A percentile compares a stretch with the other conserved stretches of the same genome.
Conservation (phyloP, 1,140 invertebrate species). For the Orussus abietinus region DNA sequence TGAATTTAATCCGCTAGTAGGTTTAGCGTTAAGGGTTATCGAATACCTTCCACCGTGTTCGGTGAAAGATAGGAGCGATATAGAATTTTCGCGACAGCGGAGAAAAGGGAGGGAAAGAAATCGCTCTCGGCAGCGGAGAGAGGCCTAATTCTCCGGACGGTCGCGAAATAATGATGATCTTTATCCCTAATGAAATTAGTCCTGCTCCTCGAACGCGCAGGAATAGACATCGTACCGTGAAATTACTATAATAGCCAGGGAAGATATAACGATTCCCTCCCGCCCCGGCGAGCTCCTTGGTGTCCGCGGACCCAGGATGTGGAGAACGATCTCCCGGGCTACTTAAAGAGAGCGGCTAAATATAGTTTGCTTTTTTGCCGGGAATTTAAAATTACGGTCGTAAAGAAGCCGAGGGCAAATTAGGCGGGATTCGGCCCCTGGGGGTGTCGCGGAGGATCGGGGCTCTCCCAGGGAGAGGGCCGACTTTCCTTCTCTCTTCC, state of each 20-base stretch:
- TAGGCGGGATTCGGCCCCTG: constrained; percentile 31
- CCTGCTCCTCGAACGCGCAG: constrained; percentile 31
- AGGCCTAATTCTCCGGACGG: constrained; percentile 35
- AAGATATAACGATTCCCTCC: constrained; percentile 18
- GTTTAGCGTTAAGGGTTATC: too few relatives aligned
- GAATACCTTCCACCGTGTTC: too few relatives aligned
- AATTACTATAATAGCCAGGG: constrained; percentile 44
- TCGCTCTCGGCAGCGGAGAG: too few relatives aligned
- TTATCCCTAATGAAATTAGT: constrained; percentile 51
- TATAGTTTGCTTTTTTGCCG: constrained; percentile 32
- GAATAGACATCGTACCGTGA: constrained; percentile 41
- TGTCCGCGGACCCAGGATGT: background rate
- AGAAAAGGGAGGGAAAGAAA: too few relatives aligned
- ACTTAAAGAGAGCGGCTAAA: constrained; percentile 24
- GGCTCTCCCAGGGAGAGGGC: too few relatives aligned
- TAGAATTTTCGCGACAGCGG: too few relatives aligned
- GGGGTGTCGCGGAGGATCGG: constrained; percentile 19
- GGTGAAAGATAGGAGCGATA: too few relatives aligned
- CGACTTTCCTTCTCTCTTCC: too few relatives aligned
- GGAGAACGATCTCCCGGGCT: background rate
- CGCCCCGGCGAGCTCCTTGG: background rate
- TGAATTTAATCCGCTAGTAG: too few relatives aligned
- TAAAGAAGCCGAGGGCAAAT: constrained; percentile 41
- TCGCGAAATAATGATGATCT: constrained; percentile 47
- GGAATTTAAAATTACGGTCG: constrained; percentile 44